Percentiles rank a stretch among this genome's conserved stretches.
Conservation (phyloP, 2,888 invertebrate genomes). For the Anagyrus pseudococci region DNA sequence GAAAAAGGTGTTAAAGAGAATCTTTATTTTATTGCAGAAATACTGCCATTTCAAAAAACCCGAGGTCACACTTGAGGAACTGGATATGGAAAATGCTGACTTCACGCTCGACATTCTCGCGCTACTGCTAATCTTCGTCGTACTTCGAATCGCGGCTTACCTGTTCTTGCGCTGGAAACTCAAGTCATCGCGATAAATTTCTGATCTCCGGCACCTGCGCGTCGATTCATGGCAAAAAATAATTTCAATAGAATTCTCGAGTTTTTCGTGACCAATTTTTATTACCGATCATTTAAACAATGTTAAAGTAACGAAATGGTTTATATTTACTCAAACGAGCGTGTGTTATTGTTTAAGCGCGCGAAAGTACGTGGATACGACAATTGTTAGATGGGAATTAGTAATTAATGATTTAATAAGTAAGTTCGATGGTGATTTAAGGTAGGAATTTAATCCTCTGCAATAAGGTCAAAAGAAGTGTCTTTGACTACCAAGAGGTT, state of each 20-base stretch:
- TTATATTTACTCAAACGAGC: too few relatives aligned
- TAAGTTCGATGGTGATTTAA: conserved; percentile 26
- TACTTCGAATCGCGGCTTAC: conserved; percentile 82
- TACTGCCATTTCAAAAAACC: conserved; percentile 91
- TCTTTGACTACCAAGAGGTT: conserved; percentile 1
- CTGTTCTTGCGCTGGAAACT: conserved; percentile 88
- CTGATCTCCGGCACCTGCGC: conserved; percentile 1
- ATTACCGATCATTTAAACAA: too few relatives aligned
- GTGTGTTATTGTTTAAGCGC: neutral
- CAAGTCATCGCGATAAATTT: conserved; percentile 74
- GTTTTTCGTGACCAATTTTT: too few relatives aligned
- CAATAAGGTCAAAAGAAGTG: conserved; percentile 14
- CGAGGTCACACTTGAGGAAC: conserved; percentile 80
- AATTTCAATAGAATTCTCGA: too few relatives aligned
- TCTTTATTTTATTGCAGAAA: conserved; percentile 63
- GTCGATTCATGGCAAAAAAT: neutral
- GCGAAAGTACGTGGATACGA: neutral
- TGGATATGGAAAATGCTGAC: conserved; percentile 84
- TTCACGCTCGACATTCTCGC: conserved; percentile 82
- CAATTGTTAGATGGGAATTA: neutral
- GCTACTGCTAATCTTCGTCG: conserved; percentile 78
- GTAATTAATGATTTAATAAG: conserved; percentile 5
- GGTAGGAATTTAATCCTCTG: conserved; percentile 16
- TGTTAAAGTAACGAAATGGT: too few relatives aligned
- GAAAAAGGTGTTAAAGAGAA: neutral